Evolutionary conservation across 1,140 invertebrate genomes (phyloP).

Genomic region (Diorhabda sublineata): DNA sequence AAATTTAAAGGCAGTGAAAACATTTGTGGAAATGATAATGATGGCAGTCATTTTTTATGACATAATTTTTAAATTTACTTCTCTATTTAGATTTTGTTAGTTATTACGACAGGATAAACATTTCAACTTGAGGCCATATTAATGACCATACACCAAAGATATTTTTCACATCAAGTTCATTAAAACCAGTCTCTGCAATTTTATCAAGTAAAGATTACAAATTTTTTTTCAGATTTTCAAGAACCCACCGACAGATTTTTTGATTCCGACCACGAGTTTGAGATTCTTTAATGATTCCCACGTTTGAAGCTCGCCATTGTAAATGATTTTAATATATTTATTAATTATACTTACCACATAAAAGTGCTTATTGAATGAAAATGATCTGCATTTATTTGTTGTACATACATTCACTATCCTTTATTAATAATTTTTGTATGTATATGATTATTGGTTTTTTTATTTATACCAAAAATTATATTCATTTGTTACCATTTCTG

Average conservation of each 20-base stretch:
- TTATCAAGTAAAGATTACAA: too few relatives aligned
- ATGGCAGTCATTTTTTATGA: too few relatives aligned
- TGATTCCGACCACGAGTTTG: conserved; percentile 26
- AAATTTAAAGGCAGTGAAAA: too few relatives aligned
- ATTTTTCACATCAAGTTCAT: too few relatives aligned
- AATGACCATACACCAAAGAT: too few relatives aligned
- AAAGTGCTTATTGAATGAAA: background rate
- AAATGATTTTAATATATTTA: background rate
- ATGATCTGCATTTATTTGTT: background rate
- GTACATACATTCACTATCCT: background rate
- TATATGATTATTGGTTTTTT: background rate
- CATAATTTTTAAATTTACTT: too few relatives aligned
- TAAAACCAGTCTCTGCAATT: too few relatives aligned
- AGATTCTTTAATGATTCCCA: conserved; percentile 18
- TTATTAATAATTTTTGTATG: conserved; percentile 3
- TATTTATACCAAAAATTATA: background rate
- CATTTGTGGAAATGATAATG: too few relatives aligned
- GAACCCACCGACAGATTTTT: conserved; percentile 6
- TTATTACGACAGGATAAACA: too few relatives aligned
- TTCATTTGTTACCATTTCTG: background rate
- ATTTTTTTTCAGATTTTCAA: conserved; percentile 11
- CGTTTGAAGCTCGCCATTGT: background rate
- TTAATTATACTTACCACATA: background rate
- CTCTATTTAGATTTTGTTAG: too few relatives aligned
- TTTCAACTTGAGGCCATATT: too few relatives aligned